These are phyloP conservation scores for Pollachius pollachius DNA, from an alignment of 2,113 vertebrate genomes.

Conservation along the genomic window DNA sequence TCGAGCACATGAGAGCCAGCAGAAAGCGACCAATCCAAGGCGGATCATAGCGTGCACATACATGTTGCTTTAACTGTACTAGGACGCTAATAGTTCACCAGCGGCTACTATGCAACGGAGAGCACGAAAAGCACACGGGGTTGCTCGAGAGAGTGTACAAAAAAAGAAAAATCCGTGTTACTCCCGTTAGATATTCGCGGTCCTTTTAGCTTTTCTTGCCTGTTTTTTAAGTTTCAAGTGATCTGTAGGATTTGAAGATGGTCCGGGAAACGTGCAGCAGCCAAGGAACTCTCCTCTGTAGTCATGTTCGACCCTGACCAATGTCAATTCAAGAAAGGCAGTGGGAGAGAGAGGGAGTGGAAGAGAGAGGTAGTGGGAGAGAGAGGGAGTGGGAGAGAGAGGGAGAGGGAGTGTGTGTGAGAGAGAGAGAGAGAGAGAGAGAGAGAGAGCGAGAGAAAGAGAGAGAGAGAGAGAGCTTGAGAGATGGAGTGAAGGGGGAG, in stretches of 20 bases:
- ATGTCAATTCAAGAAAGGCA: constrained; percentile 74
- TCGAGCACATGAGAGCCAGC: constrained; percentile 81
- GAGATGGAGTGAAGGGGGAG: constrained; percentile 82
- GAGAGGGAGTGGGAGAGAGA: constrained; percentile 79
- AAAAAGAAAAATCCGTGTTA: constrained; percentile 21
- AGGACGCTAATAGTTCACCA: constrained; percentile 45
- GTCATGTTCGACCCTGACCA: constrained; percentile 74
- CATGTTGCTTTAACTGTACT: constrained; percentile 65
- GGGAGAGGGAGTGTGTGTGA: constrained; percentile 56
- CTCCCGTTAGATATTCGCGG: constrained; percentile 24
- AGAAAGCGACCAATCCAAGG: constrained; percentile 83
- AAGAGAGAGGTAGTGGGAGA: constrained; percentile 69
- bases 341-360: constrained; percentile 77
- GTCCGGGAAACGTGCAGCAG: constrained; percentile 34
- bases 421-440: constrained; percentile 70
- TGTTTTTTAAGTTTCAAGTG: constrained; percentile 57
- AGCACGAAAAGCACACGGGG: constrained; percentile 36
- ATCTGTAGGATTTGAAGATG: constrained; percentile 38
- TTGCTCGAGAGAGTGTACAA: constrained; percentile 33
- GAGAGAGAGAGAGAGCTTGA: constrained; percentile 74
- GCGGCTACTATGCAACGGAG: constrained; percentile 31
- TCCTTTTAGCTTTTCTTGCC: constrained; percentile 24
- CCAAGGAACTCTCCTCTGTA: constrained; percentile 63
- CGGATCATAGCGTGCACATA: constrained; percentile 77
- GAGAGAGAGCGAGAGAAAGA: constrained; percentile 79